These are phyloP conservation scores for Lithophane leautieri DNA, from an alignment of 2,888 invertebrate species.

Conservation along the genomic window DNA sequence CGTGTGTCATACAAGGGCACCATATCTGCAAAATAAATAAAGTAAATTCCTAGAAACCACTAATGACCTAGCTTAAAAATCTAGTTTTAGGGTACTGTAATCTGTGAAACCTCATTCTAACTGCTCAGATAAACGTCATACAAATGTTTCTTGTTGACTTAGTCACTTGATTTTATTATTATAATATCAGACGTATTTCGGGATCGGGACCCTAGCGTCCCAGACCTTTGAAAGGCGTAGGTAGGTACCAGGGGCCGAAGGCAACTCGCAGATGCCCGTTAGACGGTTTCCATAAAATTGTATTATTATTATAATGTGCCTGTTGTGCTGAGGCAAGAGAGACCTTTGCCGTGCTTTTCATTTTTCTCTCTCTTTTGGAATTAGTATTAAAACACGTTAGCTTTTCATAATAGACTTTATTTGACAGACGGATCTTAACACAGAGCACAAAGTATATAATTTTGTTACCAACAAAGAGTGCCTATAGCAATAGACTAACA, in stretches of 20 bases:
- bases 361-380: not conserved
- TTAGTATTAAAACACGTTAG: too few relatives aligned
- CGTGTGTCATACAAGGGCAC: not conserved
- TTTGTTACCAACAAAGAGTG: too few relatives aligned
- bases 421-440: too few relatives aligned
- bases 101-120: not conserved
- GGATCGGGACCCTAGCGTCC: not conserved
- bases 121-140: not conserved
- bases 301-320: not conserved
- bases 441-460: too few relatives aligned
- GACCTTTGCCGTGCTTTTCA: too few relatives aligned
- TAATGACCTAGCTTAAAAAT: not conserved
- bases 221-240: not conserved
- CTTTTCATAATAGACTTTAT: too few relatives aligned
- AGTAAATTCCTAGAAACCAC: constrained; percentile 18
- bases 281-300: not conserved
- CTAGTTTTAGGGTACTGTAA: constrained; percentile 3
- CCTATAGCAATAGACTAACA: too few relatives aligned
- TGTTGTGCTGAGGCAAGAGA: too few relatives aligned
- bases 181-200: not conserved
- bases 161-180: not conserved
- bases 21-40: constrained; percentile 28
- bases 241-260: not conserved
- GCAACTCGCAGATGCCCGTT: not conserved
- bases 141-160: not conserved